Evolutionary conservation across 2,113 vertebrate genomes (phyloP), one percentile per base, ranked within the genome.

Genomic region (Perca fluviatilis): DNA sequence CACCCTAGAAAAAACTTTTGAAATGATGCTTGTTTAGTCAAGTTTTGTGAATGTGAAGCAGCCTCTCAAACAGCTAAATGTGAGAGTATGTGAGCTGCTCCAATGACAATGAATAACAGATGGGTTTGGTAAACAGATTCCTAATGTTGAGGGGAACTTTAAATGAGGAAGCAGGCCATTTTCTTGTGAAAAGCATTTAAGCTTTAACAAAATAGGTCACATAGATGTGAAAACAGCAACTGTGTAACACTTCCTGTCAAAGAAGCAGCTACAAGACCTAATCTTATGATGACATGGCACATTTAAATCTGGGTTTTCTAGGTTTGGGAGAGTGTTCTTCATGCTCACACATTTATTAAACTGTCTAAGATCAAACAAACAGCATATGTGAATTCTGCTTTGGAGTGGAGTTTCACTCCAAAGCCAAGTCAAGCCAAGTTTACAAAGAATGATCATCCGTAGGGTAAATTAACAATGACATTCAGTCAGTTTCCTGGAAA

Each of bases 21-120:
- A 6, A 57, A 40, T 58, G 27, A 70, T 8, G 53, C 65, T 53
- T 51, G 5, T 69, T 64, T 49, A 70, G 66, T 79, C 12, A 70
- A 77, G 67, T 74, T 82, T 56, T 33, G 65, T 57, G 79, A 83
- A 79, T 18, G 62, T 56, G 27, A 65, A 81, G 70, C 65, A 85
- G 77, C 65, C 25, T 62, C 76, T 61, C 77, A 15, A 30, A 64
- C 30, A 80, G 49, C 58, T 63, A 63, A 62, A 79, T 65, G 70
- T 54, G 43, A 85, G 66, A 49, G 33, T 14, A 74, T 79, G 43
- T n/a, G 62, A 73, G 76, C 75, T n/a, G 77, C 61, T 61, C 60
- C 74, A 50, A 15, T 72, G 65, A 86, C 75, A 68, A 90, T 91
- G 67, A 89, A 60, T 66, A 91, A 86, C 91, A 92, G 86, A 92